These are phyloP conservation scores for Galagoides demidoff DNA, from an alignment of 2,797 vertebrate species.

Conservation along the genomic window DNA sequence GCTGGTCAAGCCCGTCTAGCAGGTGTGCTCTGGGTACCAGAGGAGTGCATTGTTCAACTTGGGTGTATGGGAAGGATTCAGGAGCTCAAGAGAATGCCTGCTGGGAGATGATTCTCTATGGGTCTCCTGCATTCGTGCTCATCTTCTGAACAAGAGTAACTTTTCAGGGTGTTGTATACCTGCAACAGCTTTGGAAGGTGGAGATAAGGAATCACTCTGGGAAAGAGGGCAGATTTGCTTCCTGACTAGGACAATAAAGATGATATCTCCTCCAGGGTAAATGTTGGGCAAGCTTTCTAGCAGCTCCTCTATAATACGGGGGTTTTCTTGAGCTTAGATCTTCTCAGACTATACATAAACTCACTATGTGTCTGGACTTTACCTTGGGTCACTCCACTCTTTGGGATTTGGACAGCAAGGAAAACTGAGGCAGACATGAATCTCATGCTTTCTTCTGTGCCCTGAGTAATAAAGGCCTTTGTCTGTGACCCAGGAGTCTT, in stretches of 20 bases:
- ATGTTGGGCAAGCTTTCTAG: neutral
- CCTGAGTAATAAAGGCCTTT: neutral
- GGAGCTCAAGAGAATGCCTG: neutral
- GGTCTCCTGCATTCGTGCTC: neutral
- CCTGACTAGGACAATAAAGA: neutral
- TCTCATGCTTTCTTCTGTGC: neutral
- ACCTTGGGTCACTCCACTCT: neutral
- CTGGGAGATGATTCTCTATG: neutral
- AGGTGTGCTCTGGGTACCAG: neutral
- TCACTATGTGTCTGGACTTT: neutral
- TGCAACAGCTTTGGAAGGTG: neutral
- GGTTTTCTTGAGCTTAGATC: neutral
- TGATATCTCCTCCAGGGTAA: neutral
- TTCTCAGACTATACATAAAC: neutral
- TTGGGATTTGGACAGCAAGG: neutral
- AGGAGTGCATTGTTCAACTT: neutral
- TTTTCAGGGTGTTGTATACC: neutral
- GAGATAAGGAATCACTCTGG: neutral
- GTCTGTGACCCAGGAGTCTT: neutral
- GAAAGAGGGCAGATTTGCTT: neutral
- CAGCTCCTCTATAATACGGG: neutral
- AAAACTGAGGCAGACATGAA: neutral
- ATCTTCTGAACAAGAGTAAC: neutral
- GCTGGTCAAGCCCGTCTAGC: neutral
- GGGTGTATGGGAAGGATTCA: neutral